Evolutionary conservation across 2,888 invertebrate species (phyloP), one percentile per base, ranked within the genome.

Genomic region (Allolobophora icterica): DNA sequence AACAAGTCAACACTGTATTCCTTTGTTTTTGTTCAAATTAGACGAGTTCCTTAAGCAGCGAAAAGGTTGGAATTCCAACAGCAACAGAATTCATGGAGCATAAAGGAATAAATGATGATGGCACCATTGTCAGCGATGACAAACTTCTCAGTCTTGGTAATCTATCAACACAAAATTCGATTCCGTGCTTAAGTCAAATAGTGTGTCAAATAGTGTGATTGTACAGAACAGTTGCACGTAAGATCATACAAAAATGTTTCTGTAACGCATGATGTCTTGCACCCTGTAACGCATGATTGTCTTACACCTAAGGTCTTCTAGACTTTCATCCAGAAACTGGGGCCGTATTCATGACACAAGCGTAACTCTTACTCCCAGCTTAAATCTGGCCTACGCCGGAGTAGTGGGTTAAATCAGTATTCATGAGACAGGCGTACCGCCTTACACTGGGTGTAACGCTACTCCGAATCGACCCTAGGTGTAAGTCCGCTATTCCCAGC

Each of bases 11-110:
- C 24, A 24, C 24, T 52, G 19, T 52, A 52, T 21, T 52, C n/a
- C 71, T 71, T n/a, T 30, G 1, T 71, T 58, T 71, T n/a, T 21
- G 52, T 52, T 24, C 52, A 24, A 52, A n/a, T 58, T 58, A 92
- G 92, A 91, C 91, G 83, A 58, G 89, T 33, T 87, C 92, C 4
- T 83, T 92, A 87, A 84, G 91, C 30, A 92, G 91, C 30, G 90
- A 89, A 11, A 89, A 83, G 35, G 90, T 84, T n/a, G 92, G 92
- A 24, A 92, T 93, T 35, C 93, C 92, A 11, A 92, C 93, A 17
- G 93, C 93, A 40, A 93, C 93, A 90, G 93, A 94, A 91, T 94
- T 94, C 92, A 93, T 94, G 89, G 91, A 92, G 0, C 96, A 96
- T 90, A 96, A 94, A n/a, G 94, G 94, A 24, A 34, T 38, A 24